Conservation (phyloP, 92 coral and sea anemone species). For the Paramuricea clavata region DNA sequence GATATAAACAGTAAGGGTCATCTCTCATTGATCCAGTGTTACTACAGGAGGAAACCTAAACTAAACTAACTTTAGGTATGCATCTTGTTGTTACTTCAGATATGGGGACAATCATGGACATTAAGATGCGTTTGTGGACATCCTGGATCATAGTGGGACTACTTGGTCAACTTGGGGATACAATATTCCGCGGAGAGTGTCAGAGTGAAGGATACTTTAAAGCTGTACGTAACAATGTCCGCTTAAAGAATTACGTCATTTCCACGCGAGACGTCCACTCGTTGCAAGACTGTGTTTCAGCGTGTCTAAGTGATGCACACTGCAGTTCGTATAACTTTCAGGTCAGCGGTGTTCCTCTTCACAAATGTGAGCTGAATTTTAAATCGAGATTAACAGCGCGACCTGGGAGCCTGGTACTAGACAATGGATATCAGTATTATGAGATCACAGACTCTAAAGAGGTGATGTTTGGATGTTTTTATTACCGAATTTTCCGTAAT, state of each 20-base stretch:
- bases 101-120: not conserved
- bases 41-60: not conserved
- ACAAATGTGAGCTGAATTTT: slow-evolving; percentile 14
- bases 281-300: not conserved
- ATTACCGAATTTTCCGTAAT: not conserved
- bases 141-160: not conserved
- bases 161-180: not conserved
- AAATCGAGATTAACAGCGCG: not conserved
- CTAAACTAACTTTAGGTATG: not conserved
- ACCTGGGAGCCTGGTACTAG: not conserved
- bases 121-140: not conserved
- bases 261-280: slow-evolving; percentile 12
- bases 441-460: not conserved
- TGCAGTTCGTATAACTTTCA: slow-evolving; percentile 21
- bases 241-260: slow-evolving; percentile 1
- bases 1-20: not conserved
- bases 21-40: slow-evolving; percentile 1
- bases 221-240: not conserved
- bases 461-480: not conserved
- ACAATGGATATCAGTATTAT: not conserved
- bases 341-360: slow-evolving; percentile 2
- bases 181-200: not conserved
- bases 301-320: not conserved
- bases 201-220: slow-evolving; percentile 18
- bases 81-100: not conserved